A percentile compares a stretch with the other conserved stretches of the same genome.
Evolutionary conservation across 2,797 vertebrate genomes (phyloP).

Genomic region (Rhinogobio ventralis): DNA sequence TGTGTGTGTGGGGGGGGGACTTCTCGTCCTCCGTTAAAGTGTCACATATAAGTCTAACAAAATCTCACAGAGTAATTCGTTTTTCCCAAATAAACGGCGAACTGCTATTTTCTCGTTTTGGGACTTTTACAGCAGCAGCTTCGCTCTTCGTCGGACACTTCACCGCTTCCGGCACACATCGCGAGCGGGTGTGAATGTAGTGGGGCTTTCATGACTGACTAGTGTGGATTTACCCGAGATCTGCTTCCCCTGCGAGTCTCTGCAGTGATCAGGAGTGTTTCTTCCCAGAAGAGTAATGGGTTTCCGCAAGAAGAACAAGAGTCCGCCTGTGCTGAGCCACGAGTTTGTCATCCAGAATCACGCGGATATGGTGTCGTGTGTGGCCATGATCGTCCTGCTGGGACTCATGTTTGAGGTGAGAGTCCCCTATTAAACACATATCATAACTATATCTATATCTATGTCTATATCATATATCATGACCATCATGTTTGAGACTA

Average conservation of each 20-base stretch:
- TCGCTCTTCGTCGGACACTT: neutral
- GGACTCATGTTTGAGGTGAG: constrained; percentile 81
- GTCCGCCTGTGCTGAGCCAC: constrained; percentile 80
- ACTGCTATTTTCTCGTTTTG: neutral
- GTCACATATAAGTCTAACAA: neutral
- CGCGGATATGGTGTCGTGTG: constrained; percentile 77
- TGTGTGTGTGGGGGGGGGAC: no score
- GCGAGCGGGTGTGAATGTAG: constrained; percentile 5
- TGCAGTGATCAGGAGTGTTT: neutral
- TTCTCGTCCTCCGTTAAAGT: neutral
- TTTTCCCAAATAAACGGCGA: neutral
- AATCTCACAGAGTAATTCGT: neutral
- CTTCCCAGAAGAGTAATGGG: constrained; percentile 69
- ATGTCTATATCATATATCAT: neutral
- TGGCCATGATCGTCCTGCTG: constrained; percentile 78
- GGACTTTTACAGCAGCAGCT: neutral
- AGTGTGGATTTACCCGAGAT: neutral
- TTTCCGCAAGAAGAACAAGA: constrained; percentile 83
- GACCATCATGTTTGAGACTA: no score
- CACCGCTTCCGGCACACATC: constrained; percentile 7
- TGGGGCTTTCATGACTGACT: constrained; percentile 1
- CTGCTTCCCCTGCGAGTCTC: neutral
- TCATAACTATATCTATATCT: neutral
- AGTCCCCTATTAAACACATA: neutral
- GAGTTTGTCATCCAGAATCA: constrained; percentile 86